Evolutionary conservation across 2,888 invertebrate species (phyloP).

Genomic region (Volucella inanis): DNA sequence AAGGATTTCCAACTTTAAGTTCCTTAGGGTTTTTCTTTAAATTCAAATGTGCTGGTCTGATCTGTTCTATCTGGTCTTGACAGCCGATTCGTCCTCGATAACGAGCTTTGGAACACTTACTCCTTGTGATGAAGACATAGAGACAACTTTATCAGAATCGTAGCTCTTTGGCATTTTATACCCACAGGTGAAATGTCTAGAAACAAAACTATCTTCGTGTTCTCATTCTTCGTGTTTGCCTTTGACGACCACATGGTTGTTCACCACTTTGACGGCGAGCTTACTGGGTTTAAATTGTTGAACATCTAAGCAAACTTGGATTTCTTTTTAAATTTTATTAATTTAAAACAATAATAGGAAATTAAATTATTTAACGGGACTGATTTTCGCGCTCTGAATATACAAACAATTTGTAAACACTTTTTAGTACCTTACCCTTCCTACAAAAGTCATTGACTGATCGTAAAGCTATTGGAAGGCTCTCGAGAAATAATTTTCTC

Average conservation of each 20-base stretch:
- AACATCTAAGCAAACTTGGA: conserved; percentile 87
- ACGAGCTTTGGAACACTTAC: conserved; percentile 86
- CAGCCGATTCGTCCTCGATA: conserved; percentile 78
- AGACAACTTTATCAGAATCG: conserved; percentile 88
- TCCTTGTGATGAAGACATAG: conserved; percentile 91
- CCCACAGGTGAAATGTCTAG: conserved; percentile 90
- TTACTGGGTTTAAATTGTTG: conserved; percentile 89
- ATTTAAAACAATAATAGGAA: neutral
- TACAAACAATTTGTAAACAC: neutral
- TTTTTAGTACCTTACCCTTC: neutral
- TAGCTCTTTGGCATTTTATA: conserved; percentile 87
- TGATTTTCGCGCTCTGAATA: neutral
- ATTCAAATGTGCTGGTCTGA: conserved; percentile 82
- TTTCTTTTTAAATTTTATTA: conserved; percentile 2
- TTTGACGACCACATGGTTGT: conserved; percentile 86
- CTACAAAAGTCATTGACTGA: too few species aligned
- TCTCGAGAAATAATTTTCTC: too few species aligned
- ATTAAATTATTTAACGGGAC: neutral
- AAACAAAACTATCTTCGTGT: conserved; percentile 89
- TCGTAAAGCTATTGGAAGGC: too few species aligned
- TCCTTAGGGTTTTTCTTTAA: conserved; percentile 58
- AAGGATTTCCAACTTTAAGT: conserved; percentile 1
- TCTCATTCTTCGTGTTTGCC: conserved; percentile 89
- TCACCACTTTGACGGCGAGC: conserved; percentile 87
- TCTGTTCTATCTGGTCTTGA: conserved; percentile 85